Conservation (phyloP, 2,113 vertebrate genomes). For the Cricetomys ansorgei region DNA sequence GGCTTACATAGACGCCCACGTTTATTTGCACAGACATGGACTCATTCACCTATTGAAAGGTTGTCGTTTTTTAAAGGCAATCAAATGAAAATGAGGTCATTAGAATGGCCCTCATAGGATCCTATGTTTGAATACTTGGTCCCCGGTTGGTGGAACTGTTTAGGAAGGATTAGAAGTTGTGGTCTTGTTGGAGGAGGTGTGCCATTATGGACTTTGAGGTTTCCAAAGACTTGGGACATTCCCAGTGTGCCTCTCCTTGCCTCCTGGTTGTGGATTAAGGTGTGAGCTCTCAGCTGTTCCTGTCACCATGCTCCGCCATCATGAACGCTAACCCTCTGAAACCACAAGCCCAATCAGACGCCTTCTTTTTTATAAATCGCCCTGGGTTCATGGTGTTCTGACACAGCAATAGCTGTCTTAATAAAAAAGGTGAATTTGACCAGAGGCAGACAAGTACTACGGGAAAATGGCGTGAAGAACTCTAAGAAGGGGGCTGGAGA, state of each 20-base stretch:
- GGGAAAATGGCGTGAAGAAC: not conserved
- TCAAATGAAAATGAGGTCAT: conserved; percentile 5
- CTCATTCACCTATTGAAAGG: not conserved
- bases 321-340: not conserved
- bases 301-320: not conserved
- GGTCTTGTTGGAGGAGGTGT: not conserved
- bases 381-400: not conserved
- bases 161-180: not conserved
- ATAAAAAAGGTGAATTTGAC: not conserved
- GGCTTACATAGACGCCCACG: not conserved
- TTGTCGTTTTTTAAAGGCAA: not conserved
- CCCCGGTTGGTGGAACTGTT: not conserved
- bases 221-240: not conserved
- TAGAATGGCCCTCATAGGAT: not conserved
- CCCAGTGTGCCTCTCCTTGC: not conserved
- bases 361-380: not conserved
- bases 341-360: not conserved
- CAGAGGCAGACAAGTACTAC: not conserved
- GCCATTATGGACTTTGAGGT: not conserved
- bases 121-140: not conserved
- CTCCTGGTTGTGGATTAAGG: not conserved
- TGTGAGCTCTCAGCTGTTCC: not conserved
- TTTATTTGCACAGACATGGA: not conserved
- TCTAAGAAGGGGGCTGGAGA: not conserved
- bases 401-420: not conserved